Percentiles rank a stretch among this genome's conserved stretches.
These are phyloP conservation scores for Sorex fumeus DNA, from an alignment of 2,113 vertebrate genomes.

Conservation along the genomic window DNA sequence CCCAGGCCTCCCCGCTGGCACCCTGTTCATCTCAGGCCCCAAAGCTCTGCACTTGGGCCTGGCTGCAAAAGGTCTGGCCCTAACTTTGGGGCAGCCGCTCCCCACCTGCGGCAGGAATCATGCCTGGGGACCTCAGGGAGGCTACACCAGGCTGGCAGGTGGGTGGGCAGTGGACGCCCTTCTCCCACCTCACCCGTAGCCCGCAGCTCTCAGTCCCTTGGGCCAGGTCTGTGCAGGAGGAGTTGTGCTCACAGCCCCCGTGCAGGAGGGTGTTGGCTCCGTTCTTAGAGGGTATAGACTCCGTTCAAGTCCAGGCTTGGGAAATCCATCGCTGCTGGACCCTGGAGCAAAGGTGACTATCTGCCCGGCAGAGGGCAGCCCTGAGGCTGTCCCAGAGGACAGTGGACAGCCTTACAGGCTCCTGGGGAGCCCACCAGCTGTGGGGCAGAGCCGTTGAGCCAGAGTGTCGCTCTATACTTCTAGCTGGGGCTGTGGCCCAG, in stretches of 20 bases:
- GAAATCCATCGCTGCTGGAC: not conserved
- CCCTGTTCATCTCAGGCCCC: not conserved
- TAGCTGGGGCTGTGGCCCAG: fast-evolving
- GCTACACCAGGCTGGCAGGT: not conserved
- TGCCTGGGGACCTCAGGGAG: not conserved
- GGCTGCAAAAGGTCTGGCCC: not conserved
- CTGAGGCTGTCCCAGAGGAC: not conserved
- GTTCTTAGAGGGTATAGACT: not conserved
- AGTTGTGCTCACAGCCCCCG: not conserved
- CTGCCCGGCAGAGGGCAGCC: conserved; percentile 46
- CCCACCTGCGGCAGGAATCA: not conserved
- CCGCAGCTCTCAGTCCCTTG: not conserved
- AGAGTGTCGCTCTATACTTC: not conserved
- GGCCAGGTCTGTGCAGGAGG: not conserved
- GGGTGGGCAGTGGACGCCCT: too few relatives aligned
- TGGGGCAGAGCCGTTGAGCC: not conserved
- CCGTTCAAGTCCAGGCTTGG: not conserved
- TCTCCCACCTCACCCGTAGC: not conserved
- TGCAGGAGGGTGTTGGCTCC: not conserved
- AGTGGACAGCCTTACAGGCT: not conserved
- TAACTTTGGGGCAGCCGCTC: not conserved
- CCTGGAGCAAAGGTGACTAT: not conserved
- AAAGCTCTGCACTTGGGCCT: not conserved
- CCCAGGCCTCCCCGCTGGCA: too few relatives aligned
- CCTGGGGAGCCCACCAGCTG: not conserved